These are phyloP conservation scores for Pelecanoides urinatrix DNA, from an alignment of 2,113 vertebrate species.

Conservation along the genomic window DNA sequence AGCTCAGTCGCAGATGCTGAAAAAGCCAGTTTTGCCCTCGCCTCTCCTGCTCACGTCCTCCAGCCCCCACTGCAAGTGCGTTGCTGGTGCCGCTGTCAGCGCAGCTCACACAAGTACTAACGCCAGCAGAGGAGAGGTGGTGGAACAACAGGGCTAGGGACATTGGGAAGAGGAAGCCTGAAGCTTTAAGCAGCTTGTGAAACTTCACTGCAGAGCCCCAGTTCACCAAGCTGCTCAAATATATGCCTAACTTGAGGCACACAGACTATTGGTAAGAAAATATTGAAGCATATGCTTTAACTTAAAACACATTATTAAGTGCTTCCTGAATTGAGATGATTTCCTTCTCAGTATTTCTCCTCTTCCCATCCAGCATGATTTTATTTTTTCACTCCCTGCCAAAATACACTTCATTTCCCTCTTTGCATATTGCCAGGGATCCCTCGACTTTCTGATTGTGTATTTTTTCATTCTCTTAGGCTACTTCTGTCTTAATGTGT, in stretches of 20 bases:
- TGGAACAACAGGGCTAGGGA: neutral
- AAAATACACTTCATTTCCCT: neutral
- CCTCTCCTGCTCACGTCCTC: neutral
- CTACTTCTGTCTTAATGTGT: neutral
- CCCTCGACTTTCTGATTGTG: neutral
- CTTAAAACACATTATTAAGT: slow-evolving; percentile 33
- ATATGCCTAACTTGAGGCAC: neutral
- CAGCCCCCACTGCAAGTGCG: neutral
- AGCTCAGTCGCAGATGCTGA: neutral
- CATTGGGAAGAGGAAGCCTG: neutral
- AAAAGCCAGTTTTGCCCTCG: neutral
- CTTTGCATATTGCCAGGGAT: neutral
- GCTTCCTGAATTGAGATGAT: slow-evolving; percentile 11
- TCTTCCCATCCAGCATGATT: neutral
- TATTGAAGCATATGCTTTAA: slow-evolving; percentile 17
- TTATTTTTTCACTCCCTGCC: slow-evolving; percentile 23
- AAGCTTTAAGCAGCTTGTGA: neutral
- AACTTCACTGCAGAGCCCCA: neutral
- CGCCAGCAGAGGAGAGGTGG: neutral
- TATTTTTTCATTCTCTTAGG: neutral
- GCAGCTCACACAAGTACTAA: neutral
- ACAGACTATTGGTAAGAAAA: neutral
- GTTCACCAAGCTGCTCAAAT: neutral
- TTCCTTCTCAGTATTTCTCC: slow-evolving; percentile 11
- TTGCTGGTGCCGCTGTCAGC: neutral